Base-by-base conservation (phyloP, 2,888 invertebrate genomes). In the Polia nebulosa region DNA sequence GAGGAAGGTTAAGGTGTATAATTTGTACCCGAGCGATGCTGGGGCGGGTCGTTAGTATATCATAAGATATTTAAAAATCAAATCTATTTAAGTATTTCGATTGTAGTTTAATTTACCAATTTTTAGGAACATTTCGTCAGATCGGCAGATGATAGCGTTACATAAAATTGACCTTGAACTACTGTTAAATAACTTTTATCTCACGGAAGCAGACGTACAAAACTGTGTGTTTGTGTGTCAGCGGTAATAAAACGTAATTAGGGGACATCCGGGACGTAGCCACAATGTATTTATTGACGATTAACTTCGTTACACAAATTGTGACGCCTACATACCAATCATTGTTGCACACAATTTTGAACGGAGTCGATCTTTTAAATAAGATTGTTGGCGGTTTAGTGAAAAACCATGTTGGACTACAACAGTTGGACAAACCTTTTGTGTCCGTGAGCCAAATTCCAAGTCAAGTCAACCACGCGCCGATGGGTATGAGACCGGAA, bases 181-280 rank as follows among this genome's bases (percentile, higher is more conserved):
- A 44, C 47, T 41, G 51, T 52, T 45, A 56, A 72, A 73, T 47
- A 34, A n/a, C 29, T 47, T 51, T 60, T 52, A 72, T 78, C 61
- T 61, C 25, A n/a, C 55, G 20, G 32, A 56, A 39, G 49, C 52
- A 49, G 25, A 51, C 32, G 17, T 36, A 55, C 29, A n/a, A 41
- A 51, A 57, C 39, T 45, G 36, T 52, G n/a, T 55, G 44, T 52
- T 9, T n/a, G 44, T 71, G 45, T 47, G 27, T 45, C 17, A 45
- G 27, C 34, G 55, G 44, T 74, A 77, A 77, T 69, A 47, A 58
- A 80, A 55, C 70, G 56, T 70, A 80, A 78, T 77, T 77, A 71
- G 66, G n/a, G 44, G 27, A 41, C 76, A 66, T 66, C 64, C 64
- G 62, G 68, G 56, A 60, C 57, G 52, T 49, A 20, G 41, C 22